These are phyloP conservation scores for Hyperopisus bebe DNA, from an alignment of 2,113 vertebrate species.

Conservation along the genomic window DNA sequence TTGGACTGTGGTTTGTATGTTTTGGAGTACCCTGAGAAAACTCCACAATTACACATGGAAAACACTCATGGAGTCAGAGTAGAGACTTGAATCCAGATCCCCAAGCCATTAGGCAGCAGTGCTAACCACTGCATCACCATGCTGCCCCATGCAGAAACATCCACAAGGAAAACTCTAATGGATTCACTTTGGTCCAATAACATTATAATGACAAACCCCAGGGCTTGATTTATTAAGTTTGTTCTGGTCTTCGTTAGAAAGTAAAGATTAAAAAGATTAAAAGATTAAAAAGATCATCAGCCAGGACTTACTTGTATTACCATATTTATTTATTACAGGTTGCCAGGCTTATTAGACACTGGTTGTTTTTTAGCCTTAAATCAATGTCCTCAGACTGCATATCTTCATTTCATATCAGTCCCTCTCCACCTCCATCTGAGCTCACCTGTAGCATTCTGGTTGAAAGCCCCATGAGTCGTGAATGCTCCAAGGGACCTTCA, in stretches of 20 bases:
- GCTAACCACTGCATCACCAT: background rate
- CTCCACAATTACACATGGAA: too few relatives aligned
- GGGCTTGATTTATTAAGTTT: background rate
- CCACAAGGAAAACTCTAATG: background rate
- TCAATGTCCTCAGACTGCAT: too few relatives aligned
- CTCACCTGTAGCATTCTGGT: background rate
- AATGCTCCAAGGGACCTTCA: background rate
- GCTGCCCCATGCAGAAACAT: background rate
- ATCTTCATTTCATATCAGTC: background rate
- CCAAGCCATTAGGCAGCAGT: background rate
- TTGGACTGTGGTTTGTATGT: too few relatives aligned
- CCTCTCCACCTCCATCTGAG: background rate
- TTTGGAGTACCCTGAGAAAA: too few relatives aligned
- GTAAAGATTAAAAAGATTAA: background rate
- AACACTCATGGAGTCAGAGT: too few relatives aligned
- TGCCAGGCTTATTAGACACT: background rate
- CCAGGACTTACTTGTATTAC: background rate
- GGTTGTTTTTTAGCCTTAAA: background rate
- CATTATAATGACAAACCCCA: background rate
- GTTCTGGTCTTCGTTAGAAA: background rate
- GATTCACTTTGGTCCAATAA: background rate
- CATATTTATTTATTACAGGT: constrained; percentile 2
- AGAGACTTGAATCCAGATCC: too few relatives aligned
- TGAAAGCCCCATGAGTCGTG: background rate
- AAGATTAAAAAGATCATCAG: background rate